phyloP scores from a whole-genome alignment of 64 coral and sea anemone species.

The Hydrozoanthus tunicans region DNA sequence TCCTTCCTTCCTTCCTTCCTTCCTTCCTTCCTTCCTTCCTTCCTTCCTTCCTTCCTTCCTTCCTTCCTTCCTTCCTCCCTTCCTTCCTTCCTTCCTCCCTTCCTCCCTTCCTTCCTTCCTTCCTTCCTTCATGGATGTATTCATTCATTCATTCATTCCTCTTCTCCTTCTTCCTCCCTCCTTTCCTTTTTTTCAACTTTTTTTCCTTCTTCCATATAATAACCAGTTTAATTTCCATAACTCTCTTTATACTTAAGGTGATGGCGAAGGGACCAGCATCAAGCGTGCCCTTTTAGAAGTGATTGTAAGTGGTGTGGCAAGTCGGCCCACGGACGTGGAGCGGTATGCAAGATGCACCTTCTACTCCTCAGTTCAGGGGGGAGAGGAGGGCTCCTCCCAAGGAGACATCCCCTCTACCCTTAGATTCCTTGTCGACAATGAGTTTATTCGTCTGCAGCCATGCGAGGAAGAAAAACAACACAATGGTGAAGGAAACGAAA shows the following conservation, averaged over 20 bases:
- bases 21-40: too few species aligned
- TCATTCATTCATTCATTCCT: not conserved
- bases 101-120: not conserved
- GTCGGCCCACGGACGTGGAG: slow-evolving; percentile 71
- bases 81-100: not conserved
- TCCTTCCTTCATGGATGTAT: not conserved
- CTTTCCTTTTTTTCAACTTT: not conserved
- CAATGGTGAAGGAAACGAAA: slow-evolving; percentile 10
- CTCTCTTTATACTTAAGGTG: slow-evolving; percentile 31
- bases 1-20: too few species aligned
- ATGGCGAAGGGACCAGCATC: slow-evolving; percentile 85
- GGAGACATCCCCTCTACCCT: slow-evolving; percentile 68
- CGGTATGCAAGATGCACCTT: slow-evolving; percentile 91
- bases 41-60: too few species aligned
- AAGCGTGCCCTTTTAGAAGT: slow-evolving; percentile 95
- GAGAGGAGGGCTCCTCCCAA: slow-evolving; percentile 31
- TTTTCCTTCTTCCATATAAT: not conserved
- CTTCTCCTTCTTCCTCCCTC: not conserved
- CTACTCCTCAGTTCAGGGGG: slow-evolving; percentile 68
- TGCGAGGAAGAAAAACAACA: slow-evolving; percentile 32
- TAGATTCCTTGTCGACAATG: slow-evolving; percentile 83
- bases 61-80: not conserved
- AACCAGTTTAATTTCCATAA: not conserved
- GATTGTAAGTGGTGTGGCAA: slow-evolving; percentile 90
- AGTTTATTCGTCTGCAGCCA: slow-evolving; percentile 83